These are phyloP conservation scores for Darevskia mixta DNA, from an alignment of 2,797 vertebrate species.

Conservation along the genomic window DNA sequence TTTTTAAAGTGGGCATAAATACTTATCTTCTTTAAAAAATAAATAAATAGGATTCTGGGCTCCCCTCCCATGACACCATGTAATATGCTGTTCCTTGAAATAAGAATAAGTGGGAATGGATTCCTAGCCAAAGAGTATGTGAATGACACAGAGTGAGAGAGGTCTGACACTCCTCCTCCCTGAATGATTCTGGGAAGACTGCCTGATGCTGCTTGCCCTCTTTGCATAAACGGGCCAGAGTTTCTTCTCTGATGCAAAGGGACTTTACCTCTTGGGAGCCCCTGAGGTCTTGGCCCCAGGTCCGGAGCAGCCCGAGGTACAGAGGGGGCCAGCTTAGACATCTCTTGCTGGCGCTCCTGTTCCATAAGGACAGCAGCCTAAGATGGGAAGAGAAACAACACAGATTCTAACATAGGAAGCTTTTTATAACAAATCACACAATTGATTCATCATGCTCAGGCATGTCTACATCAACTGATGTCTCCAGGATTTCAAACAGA, in stretches of 20 bases:
- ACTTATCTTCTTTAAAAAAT: no score
- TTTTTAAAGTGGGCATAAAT: neutral
- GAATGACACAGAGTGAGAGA: neutral
- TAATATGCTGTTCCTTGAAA: neutral
- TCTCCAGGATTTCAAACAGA: no score
- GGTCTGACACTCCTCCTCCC: no score
- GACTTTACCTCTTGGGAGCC: constrained; percentile 72
- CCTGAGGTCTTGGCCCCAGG: constrained; percentile 71
- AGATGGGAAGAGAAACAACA: neutral
- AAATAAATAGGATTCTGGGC: neutral
- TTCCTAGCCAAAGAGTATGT: neutral
- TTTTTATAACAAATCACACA: neutral
- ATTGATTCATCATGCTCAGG: neutral
- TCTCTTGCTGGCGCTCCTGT: constrained; percentile 89
- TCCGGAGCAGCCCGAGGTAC: constrained; percentile 70
- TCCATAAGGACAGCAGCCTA: constrained; percentile 89
- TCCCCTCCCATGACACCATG: neutral
- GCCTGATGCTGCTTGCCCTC: no score
- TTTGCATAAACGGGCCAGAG: neutral
- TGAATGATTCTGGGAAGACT: no score
- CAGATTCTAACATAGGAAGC: neutral
- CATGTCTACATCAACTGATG: no score
- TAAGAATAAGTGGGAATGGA: neutral
- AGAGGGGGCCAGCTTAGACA: constrained; percentile 79
- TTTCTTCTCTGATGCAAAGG: neutral